A percentile compares a stretch with the other conserved stretches of the same genome.
Evolutionary conservation across 2,113 vertebrate genomes (phyloP).

Genomic region (Bos javanicus): DNA sequence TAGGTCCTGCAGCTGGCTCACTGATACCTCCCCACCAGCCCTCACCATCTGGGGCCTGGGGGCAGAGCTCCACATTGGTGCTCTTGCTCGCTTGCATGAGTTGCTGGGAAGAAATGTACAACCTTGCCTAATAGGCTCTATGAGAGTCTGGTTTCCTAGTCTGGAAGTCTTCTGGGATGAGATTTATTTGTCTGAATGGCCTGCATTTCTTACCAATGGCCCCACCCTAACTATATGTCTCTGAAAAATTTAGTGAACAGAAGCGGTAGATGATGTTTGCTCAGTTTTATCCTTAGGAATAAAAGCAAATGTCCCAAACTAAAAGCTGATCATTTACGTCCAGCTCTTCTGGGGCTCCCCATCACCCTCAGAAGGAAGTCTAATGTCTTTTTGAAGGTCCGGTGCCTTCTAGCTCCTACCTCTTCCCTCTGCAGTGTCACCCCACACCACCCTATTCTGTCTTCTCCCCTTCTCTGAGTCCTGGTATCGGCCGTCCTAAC

Average conservation of each 20-base stretch:
- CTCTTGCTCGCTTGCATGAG: neutral
- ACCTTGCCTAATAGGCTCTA: neutral
- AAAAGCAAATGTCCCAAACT: neutral
- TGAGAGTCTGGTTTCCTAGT: neutral
- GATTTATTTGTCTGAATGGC: neutral
- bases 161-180: neutral
- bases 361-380: neutral
- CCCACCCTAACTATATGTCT: neutral
- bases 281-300: neutral
- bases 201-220: neutral
- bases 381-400: neutral
- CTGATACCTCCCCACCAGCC: neutral
- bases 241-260: neutral
- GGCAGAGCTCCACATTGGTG: neutral
- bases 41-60: neutral
- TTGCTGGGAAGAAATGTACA: neutral
- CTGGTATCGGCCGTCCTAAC: neutral
- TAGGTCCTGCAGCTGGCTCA: slow-evolving; percentile 4
- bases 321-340: neutral
- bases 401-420: no score
- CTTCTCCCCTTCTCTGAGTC: neutral
- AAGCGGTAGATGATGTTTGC: neutral
- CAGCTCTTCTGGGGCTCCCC: neutral
- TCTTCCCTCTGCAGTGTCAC: neutral
- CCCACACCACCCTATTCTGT: neutral